phyloP scores from a whole-genome alignment of 2,888 invertebrate genomes.

The Eupithecia tripunctaria region DNA sequence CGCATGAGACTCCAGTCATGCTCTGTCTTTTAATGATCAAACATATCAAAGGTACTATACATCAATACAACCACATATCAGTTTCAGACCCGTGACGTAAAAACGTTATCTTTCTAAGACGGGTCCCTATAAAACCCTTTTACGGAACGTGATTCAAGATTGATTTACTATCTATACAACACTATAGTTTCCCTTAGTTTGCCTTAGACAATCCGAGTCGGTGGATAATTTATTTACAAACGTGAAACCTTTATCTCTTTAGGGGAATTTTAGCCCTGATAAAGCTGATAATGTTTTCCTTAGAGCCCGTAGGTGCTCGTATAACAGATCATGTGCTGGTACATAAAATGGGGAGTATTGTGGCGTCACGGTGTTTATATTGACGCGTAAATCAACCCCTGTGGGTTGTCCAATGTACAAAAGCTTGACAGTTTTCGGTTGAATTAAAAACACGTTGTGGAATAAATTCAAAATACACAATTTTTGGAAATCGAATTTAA shows the following conservation, averaged over 20 bases:
- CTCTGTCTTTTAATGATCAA: neutral
- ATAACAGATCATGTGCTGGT: conserved; percentile 56
- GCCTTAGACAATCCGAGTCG: conserved; percentile 71
- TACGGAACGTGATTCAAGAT: conserved; percentile 67
- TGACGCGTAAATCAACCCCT: conserved; percentile 53
- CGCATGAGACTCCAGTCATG: neutral
- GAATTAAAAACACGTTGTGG: neutral
- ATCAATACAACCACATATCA: conserved; percentile 11
- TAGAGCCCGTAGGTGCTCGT: conserved; percentile 71
- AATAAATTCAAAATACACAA: neutral
- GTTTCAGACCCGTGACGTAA: conserved; percentile 46
- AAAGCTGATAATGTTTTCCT: conserved; percentile 79
- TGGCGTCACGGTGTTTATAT: conserved; percentile 70
- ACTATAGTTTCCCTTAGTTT: conserved; percentile 69
- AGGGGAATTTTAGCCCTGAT: conserved; percentile 74
- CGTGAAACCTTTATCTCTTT: conserved; percentile 80
- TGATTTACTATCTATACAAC: conserved; percentile 75
- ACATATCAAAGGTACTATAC: neutral
- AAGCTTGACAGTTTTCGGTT: neutral
- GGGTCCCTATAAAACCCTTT: conserved; percentile 73
- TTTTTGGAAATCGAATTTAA: neutral
- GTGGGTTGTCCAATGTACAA: conserved; percentile 15
- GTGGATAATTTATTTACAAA: conserved; percentile 80
- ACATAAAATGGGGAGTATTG: conserved; percentile 44
- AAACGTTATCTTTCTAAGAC: conserved; percentile 69